Evolutionary conservation across 2,113 vertebrate species (phyloP).

Genomic region (Ctenodactylus gundi): DNA sequence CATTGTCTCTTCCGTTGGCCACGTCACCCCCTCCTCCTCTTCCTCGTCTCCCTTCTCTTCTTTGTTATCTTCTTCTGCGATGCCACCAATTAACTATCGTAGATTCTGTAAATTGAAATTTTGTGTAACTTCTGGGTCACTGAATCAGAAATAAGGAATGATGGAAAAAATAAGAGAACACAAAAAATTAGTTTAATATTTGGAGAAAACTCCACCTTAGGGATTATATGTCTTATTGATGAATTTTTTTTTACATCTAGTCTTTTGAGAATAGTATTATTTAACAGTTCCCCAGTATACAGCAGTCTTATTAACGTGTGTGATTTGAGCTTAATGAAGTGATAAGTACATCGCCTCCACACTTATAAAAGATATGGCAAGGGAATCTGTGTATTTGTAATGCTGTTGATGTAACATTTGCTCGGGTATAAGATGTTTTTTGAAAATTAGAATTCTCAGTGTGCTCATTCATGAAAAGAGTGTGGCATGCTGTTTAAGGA

Average conservation of each 20-base stretch:
- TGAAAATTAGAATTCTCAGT: not conserved
- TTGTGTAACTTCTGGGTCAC: not conserved
- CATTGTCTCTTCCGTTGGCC: not conserved
- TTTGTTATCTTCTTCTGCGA: not conserved
- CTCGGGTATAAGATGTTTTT: not conserved
- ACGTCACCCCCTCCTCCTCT: not conserved
- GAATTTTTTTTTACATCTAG: constrained; percentile 30
- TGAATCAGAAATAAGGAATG: not conserved
- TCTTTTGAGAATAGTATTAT: not conserved
- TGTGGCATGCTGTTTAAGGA: not conserved
- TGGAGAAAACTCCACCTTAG: constrained; percentile 15
- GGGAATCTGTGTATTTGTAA: not conserved
- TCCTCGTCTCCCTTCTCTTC: no score
- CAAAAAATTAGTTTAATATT: not conserved
- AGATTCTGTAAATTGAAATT: not conserved
- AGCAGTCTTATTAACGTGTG: not conserved
- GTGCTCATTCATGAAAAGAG: not conserved
- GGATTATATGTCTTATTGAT: not conserved
- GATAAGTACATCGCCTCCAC: not conserved
- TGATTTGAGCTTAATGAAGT: not conserved
- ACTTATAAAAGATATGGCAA: not conserved
- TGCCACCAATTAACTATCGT: not conserved
- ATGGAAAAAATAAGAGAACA: not conserved
- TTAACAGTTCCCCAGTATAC: not conserved
- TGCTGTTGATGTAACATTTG: not conserved